phyloP scores from a whole-genome alignment of 2,113 vertebrate genomes.

The Pollimyrus isidori region DNA sequence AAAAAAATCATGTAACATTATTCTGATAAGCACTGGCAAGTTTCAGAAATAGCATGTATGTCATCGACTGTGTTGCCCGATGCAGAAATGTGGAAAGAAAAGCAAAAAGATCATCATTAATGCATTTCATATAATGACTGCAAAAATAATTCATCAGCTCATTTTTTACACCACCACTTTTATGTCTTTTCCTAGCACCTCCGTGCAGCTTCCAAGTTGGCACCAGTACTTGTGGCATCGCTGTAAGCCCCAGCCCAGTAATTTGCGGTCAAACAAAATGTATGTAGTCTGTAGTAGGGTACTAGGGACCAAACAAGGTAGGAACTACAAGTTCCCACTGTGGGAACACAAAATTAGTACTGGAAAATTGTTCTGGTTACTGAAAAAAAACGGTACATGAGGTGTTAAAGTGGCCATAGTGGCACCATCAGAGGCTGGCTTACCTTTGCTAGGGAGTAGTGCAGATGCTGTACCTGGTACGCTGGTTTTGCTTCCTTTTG shows the following conservation, averaged over 20 bases:
- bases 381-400: neutral
- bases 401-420: neutral
- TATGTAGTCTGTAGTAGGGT: neutral
- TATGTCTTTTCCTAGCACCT: no score
- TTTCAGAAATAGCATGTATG: neutral
- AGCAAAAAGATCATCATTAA: neutral
- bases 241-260: neutral
- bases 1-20: neutral
- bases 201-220: no score
- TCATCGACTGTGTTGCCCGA: neutral
- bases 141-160: no score
- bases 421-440: neutral
- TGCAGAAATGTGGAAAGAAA: neutral
- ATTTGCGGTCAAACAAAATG: neutral
- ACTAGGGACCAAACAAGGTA: neutral
- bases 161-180: no score
- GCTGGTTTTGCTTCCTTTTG: conserved; percentile 16
- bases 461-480: neutral
- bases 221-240: neutral
- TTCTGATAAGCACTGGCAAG: neutral
- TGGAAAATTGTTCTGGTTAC: neutral
- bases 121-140: no score
- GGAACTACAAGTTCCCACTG: neutral
- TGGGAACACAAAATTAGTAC: neutral
- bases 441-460: neutral